These are phyloP conservation scores for Vireo altiloquus DNA, from an alignment of 2,113 vertebrate species.

Conservation along the genomic window DNA sequence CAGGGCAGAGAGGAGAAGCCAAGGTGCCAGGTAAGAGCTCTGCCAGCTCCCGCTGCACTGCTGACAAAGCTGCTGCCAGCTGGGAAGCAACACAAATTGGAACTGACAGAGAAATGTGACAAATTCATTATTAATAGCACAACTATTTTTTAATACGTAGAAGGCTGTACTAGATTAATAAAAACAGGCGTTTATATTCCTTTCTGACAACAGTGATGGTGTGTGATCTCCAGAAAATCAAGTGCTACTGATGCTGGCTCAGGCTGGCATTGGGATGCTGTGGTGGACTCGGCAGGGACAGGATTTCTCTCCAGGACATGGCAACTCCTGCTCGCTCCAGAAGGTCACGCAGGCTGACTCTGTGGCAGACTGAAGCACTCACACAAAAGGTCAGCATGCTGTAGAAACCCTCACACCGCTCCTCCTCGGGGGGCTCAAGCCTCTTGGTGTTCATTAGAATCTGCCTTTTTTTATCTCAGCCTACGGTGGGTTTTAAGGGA, in stretches of 20 bases:
- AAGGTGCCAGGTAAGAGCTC: neutral
- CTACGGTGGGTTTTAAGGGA: neutral
- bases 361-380: neutral
- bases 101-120: conserved; percentile 30
- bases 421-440: neutral
- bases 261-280: neutral
- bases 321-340: neutral
- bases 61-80: neutral
- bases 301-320: conserved; percentile 16
- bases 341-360: conserved; percentile 11
- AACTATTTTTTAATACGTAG: conserved; percentile 31
- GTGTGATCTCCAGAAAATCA: neutral
- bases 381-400: conserved; percentile 17
- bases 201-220: neutral
- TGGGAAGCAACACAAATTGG: neutral
- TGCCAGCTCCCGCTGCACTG: neutral
- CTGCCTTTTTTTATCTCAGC: neutral
- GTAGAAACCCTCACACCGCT: neutral
- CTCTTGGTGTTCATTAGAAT: neutral
- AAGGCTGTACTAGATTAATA: conserved; percentile 45
- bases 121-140: conserved; percentile 58
- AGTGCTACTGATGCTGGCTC: accelerated
- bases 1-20: neutral
- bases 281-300: accelerated
- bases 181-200: neutral